A percentile compares a stretch with the other conserved stretches of the same genome.
phyloP scores from a whole-genome alignment of 2,113 vertebrate genomes.

The Stigmatopora argus region DNA sequence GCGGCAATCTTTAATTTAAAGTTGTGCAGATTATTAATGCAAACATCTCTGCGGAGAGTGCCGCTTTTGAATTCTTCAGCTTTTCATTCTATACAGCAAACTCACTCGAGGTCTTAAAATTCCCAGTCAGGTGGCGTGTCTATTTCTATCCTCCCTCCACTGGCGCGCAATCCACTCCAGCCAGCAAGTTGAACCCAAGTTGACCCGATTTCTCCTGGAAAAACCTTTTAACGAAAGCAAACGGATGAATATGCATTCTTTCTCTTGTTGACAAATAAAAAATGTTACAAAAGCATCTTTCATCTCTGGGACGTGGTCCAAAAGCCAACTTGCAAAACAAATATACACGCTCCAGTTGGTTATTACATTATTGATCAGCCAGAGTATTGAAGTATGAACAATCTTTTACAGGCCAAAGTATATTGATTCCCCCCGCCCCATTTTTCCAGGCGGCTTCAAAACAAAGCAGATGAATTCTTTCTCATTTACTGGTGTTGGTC shows the following conservation, averaged over 20 bases:
- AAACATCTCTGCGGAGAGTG: slow-evolving; percentile 27
- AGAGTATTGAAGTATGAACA: slow-evolving; percentile 58
- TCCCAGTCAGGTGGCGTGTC: slow-evolving; percentile 25
- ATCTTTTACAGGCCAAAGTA: slow-evolving; percentile 54
- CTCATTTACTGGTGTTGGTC: slow-evolving; percentile 31
- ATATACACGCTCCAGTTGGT: slow-evolving; percentile 20
- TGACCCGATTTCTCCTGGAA: neutral
- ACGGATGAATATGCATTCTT: neutral
- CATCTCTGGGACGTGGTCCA: neutral
- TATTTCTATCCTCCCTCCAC: slow-evolving; percentile 23
- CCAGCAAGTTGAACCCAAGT: neutral
- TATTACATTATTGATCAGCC: slow-evolving; percentile 67
- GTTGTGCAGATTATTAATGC: slow-evolving; percentile 45
- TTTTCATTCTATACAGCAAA: slow-evolving; percentile 20
- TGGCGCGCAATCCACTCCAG: slow-evolving; percentile 10
- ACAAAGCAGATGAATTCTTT: slow-evolving; percentile 46
- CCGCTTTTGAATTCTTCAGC: slow-evolving; percentile 33
- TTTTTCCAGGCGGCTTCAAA: slow-evolving; percentile 22
- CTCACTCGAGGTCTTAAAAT: slow-evolving; percentile 14
- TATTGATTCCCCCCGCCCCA: slow-evolving; percentile 53
- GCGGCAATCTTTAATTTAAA: slow-evolving; percentile 48
- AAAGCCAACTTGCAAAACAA: slow-evolving; percentile 4
- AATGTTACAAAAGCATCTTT: neutral
- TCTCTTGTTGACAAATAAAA: neutral
- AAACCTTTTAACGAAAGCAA: neutral